These are phyloP conservation scores for Hylaeus volcanicus DNA, from an alignment of 1,140 invertebrate species.

Conservation along the genomic window DNA sequence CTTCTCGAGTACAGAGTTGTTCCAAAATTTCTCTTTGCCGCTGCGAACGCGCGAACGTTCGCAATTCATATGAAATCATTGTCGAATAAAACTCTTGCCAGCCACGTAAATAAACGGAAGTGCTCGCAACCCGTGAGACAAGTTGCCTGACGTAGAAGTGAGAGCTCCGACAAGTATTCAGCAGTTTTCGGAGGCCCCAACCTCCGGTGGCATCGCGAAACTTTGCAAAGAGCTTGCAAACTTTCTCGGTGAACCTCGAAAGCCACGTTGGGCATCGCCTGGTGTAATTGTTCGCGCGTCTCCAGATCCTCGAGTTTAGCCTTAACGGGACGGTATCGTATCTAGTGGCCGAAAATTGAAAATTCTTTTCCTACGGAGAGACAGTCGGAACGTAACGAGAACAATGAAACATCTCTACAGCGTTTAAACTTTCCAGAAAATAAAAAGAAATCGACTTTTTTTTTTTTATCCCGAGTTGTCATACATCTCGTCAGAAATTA, in stretches of 20 bases:
- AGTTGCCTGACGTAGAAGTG: background rate
- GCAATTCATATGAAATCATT: too few relatives aligned
- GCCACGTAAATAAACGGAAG: background rate
- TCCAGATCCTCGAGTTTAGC: background rate
- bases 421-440: too few relatives aligned
- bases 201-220: conserved; percentile 30
- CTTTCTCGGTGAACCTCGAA: conserved; percentile 23
- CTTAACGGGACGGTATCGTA: background rate
- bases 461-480: too few relatives aligned
- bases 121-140: background rate
- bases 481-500: too few relatives aligned
- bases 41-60: too few relatives aligned
- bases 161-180: background rate
- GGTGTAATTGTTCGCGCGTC: conserved; percentile 36
- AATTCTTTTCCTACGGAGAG: too few relatives aligned
- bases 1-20: too few relatives aligned
- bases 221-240: conserved; percentile 32
- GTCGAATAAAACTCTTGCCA: background rate
- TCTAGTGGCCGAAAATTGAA: too few relatives aligned
- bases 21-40: too few relatives aligned
- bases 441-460: too few relatives aligned
- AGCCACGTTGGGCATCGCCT: background rate
- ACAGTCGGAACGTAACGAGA: too few relatives aligned
- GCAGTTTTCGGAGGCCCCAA: background rate
- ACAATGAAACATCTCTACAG: too few relatives aligned